These are phyloP conservation scores for Emmelina monodactyla DNA, from an alignment of 2,888 invertebrate species.

Conservation along the genomic window DNA sequence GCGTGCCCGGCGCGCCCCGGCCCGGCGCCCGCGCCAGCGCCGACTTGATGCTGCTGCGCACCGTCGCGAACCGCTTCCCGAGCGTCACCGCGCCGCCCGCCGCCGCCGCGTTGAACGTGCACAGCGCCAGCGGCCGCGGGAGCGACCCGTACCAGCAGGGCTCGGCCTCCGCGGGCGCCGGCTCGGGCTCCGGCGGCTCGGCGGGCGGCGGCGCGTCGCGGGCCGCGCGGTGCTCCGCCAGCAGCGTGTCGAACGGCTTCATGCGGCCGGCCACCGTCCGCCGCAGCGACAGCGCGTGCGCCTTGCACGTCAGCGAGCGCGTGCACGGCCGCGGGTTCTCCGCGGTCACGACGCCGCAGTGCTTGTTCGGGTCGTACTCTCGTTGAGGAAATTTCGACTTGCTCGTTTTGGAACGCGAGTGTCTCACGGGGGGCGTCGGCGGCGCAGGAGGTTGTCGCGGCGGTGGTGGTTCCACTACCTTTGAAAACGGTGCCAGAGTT, in stretches of 20 bases:
- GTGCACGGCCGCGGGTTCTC: constrained; percentile 79
- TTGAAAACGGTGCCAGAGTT: constrained; percentile 30
- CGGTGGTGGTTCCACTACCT: constrained; percentile 41
- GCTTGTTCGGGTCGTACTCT: constrained; percentile 83
- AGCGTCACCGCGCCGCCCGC: constrained; percentile 64
- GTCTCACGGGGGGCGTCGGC: constrained; percentile 30
- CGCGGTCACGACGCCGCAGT: constrained; percentile 79
- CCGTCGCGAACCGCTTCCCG: constrained; percentile 56
- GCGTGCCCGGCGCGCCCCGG: background rate
- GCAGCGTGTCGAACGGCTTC: constrained; percentile 77
- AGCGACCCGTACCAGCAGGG: constrained; percentile 62
- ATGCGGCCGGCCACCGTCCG: constrained; percentile 75
- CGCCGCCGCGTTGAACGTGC: constrained; percentile 65
- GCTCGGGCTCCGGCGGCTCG: constrained; percentile 34
- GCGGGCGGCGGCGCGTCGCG: constrained; percentile 46
- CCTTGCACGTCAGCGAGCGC: constrained; percentile 77
- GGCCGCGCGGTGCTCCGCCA: constrained; percentile 75
- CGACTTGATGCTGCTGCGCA: constrained; percentile 56
- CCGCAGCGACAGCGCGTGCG: constrained; percentile 73
- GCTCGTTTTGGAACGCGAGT: constrained; percentile 36
- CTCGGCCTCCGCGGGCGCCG: constrained; percentile 36
- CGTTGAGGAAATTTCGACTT: constrained; percentile 61
- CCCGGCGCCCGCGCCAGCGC: constrained; percentile 37
- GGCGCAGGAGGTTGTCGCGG: constrained; percentile 20
- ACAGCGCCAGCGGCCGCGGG: constrained; percentile 67